These are phyloP conservation scores for Phalacrocorax aristotelis DNA, from an alignment of 2,113 vertebrate genomes.

Conservation along the genomic window DNA sequence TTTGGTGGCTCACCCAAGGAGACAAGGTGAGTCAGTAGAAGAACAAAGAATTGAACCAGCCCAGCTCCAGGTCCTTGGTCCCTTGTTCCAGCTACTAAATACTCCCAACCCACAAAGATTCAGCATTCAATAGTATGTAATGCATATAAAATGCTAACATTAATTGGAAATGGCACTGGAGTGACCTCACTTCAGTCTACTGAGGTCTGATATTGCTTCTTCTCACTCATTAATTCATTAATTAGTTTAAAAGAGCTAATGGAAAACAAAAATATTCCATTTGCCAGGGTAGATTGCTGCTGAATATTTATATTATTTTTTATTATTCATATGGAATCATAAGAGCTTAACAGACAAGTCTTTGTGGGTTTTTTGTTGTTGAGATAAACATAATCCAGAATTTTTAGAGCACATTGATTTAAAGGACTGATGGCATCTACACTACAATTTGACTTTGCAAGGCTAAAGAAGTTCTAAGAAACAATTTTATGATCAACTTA, in stretches of 20 bases:
- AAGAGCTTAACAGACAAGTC: constrained; percentile 17
- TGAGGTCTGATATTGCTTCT: constrained; percentile 60
- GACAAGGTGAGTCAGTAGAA: background rate
- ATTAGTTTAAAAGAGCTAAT: constrained; percentile 66
- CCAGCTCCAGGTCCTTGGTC: background rate
- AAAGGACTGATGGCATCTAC: background rate
- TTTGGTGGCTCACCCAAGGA: background rate
- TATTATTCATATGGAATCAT: constrained; percentile 30
- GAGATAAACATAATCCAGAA: background rate
- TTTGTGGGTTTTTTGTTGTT: background rate
- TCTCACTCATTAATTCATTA: constrained; percentile 66
- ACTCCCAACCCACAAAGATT: constrained; percentile 23
- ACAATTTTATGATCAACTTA: background rate
- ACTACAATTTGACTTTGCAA: background rate
- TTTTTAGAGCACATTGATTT: background rate
- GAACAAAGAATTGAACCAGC: constrained; percentile 6
- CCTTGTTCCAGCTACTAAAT: background rate
- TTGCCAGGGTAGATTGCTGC: background rate
- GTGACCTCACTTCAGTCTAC: constrained; percentile 53
- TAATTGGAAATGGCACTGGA: constrained; percentile 47
- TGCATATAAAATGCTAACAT: constrained; percentile 43
- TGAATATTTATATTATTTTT: constrained; percentile 64
- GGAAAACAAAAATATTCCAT: constrained; percentile 71
- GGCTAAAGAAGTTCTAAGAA: background rate
- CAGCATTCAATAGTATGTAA: constrained; percentile 34